Percentiles rank a stretch among this genome's conserved stretches.
Evolutionary conservation across 2,113 vertebrate species (phyloP).

Genomic region (Australoheros scitulus): DNA sequence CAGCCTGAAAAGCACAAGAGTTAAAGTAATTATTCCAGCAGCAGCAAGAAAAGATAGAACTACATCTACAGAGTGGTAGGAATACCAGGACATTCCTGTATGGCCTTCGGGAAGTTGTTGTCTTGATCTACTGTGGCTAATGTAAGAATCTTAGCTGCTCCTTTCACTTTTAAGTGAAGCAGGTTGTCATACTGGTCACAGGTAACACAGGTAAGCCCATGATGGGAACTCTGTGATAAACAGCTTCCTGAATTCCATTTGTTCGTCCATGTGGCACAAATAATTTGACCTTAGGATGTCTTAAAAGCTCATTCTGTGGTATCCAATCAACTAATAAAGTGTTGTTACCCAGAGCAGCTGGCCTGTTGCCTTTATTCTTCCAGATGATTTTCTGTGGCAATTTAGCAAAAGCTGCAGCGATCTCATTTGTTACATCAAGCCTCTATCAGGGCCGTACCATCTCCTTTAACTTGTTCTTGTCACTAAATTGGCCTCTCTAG

Average conservation of each 20-base stretch:
- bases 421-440: constrained; percentile 29
- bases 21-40: background rate
- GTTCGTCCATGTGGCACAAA: constrained; percentile 78
- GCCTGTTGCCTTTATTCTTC: constrained; percentile 60
- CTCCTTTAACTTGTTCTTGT: too few species aligned
- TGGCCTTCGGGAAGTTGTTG: constrained; percentile 57
- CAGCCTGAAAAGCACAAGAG: background rate
- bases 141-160: constrained; percentile 61
- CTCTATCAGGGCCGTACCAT: too few species aligned
- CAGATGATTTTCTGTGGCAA: constrained; percentile 80
- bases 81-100: constrained; percentile 75
- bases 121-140: constrained; percentile 57
- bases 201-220: constrained; percentile 56
- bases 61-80: constrained; percentile 72
- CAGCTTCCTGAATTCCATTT: constrained; percentile 74
- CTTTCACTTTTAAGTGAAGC: constrained; percentile 63
- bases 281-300: constrained; percentile 70
- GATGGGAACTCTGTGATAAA: constrained; percentile 75
- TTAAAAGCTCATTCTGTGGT: constrained; percentile 79
- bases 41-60: background rate
- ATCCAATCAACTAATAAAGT: constrained; percentile 77
- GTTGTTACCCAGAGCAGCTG: constrained; percentile 38
- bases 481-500: too few species aligned
- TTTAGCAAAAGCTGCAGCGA: constrained; percentile 73
- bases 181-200: constrained; percentile 78